These are phyloP conservation scores for Luidia sarsii DNA, from an alignment of 53 echinoderm and acorn worm species.

Conservation along the genomic window DNA sequence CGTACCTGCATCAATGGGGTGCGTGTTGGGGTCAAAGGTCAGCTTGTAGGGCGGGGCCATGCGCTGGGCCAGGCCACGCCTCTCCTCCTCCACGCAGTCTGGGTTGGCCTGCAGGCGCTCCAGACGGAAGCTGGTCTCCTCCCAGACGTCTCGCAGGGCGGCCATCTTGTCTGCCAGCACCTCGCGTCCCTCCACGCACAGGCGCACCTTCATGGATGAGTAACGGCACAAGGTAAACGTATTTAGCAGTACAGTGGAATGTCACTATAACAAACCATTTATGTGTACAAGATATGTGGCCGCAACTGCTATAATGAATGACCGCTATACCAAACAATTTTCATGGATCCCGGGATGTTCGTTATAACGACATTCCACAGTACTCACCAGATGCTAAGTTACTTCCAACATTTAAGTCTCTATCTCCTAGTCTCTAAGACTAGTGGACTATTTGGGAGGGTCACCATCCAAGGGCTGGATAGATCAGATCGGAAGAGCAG, in stretches of 20 bases:
- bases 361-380: no score
- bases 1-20: constrained; percentile 35
- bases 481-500: no score
- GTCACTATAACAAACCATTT: no score
- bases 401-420: no score
- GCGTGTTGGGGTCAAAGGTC: constrained; percentile 75
- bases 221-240: background rate
- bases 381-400: no score
- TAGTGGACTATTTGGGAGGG: no score
- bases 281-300: no score
- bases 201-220: constrained; percentile 65
- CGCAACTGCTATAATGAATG: no score
- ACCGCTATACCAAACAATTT: no score
- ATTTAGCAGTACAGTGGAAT: background rate
- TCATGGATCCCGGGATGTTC: no score
- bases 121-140: constrained; percentile 89
- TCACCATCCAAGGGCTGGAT: no score
- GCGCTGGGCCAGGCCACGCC: constrained; percentile 63
- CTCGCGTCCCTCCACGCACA: constrained; percentile 63
- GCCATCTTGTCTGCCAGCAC: constrained; percentile 75
- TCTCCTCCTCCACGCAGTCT: constrained; percentile 82
- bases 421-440: no score
- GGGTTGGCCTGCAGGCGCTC: constrained; percentile 90
- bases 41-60: constrained; percentile 83
- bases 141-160: constrained; percentile 83